Evolutionary conservation across 2,797 vertebrate genomes (phyloP), one percentile per base, ranked within the genome.

Genomic region (Sphenopsis melanotis): DNA sequence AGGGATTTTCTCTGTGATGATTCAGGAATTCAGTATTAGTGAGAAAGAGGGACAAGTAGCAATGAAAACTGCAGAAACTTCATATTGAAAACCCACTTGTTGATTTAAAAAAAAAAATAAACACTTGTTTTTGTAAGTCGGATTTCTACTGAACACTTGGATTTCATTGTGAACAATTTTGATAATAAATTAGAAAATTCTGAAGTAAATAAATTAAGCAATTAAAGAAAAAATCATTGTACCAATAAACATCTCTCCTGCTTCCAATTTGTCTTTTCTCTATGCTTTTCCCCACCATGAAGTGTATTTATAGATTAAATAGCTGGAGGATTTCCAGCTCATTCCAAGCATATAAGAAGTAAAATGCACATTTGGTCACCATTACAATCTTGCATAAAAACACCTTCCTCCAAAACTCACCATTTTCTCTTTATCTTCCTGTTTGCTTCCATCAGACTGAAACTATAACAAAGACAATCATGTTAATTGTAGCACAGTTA

Each of bases 381-480:
- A 29, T 29, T 49, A 83, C 24, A 49, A n/a, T 49, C 30, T 66
- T 2, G 0, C 18, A 80, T 17, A 64, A 87, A 64, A 87, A 12
- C 24, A n/a, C 15, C 27, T 46, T 74, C 22, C 24, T 71, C 19
- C 42, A 78, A 83, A 84, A 94, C 98, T 98, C 95, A 99, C 99
- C 98, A 98, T 98, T 98, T 98, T 99, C 86, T 99, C 99, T 98
- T 98, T 99, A 90, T 98, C 97, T 68, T 99, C 99, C 93, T 98
- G 97, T 95, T 98, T 98, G 95, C 95, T 93, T 93, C 98, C 98
- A 96, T 98, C 98, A 90, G 97, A 98, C 97, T 98, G 99, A 98
- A 98, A 98, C 99, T 99, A 47, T 91, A 95, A 97, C 42, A 69
- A 50, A 86, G 88, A 94, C 84, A 89, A 64, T 50, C 8, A 37